Base-by-base conservation (phyloP, 2,113 vertebrate species). In the Cryptotis parvus region DNA sequence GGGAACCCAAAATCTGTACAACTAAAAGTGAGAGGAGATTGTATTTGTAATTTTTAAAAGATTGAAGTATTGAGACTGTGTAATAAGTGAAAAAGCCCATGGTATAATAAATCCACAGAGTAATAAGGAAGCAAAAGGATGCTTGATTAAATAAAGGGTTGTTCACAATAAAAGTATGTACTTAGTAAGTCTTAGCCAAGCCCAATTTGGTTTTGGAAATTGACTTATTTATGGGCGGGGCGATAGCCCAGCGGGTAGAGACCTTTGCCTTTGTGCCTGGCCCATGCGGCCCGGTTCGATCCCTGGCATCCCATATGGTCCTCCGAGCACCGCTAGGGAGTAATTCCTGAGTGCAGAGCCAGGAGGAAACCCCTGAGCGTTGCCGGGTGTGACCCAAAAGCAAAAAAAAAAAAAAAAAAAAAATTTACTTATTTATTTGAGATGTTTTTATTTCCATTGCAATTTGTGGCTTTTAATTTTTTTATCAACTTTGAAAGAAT, bases 401-500 rank as follows among this genome's bases (percentile, higher is more conserved):
- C n/a, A n/a, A n/a, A n/a, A n/a, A n/a, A n/a, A n/a, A n/a, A n/a
- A n/a, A n/a, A n/a, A n/a, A n/a, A n/a, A n/a, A n/a, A 90, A 49
- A 94, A 91, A 41, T 94, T 20, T 89, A 68, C 41, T 91, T 43
- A 12, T 86, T 87, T 87, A 90, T 9, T n/a, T 94, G 15, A 37
- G 7, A 4, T 91, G 79, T 89, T 93, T n/a, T 97, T 95, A 95
- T 90, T 94, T 93, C 93, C 65, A 79, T 72, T 90, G 68, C 72
- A 41, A 49, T 87, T 24, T 45, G 52, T 29, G 9, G 29, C 31
- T 65, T 12, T 65, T 65, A 58, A 20, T 58, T 58, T n/a, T n/a
- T n/a, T 96, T 96, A 84, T 66, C 68, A 96, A 94, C n/a, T 92
- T 95, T 96, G 92, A 96, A 96, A 74, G 52, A 83, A 73, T 72